Base-by-base conservation (phyloP, 2,888 invertebrate species). In the Dynastes grantii region DNA sequence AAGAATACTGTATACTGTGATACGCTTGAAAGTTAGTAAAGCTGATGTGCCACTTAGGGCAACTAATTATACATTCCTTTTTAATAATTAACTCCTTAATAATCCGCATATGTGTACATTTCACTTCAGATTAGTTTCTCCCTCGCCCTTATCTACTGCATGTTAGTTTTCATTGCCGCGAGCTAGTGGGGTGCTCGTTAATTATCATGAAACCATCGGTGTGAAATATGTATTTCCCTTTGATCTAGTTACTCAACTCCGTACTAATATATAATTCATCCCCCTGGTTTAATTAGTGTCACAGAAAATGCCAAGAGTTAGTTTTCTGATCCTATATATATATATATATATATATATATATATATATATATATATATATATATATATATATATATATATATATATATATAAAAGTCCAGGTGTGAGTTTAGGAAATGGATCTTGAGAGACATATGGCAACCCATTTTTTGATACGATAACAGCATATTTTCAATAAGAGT, bases 221-320 rank as follows among this genome's bases (percentile, higher is more conserved):
- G 45, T 45, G 61, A 75, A 61, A 75, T 75, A 75, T 75, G 61
- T 63, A 75, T 45, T 75, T 45, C 73, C 27, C 73, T 75, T 75
- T 75, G 73, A 75, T 75, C 61, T 75, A 45, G 73, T 75, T 61
- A 27, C 61, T 45, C 61, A 40, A 61, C 73, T 49, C 49, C 55
- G 13, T 29, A n/a, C 58, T 75, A 27, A 75, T 63, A 63, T 75
- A 61, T 49, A 75, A 75, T 75, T 63, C 63, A 75, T 75, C 1
- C 40, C 27, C 2, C 61, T 63, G 61, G 61, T 61, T 75, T 75
- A 75, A 75, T 75, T 75, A 75, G 27, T 61, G 40, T 45, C 61
- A 61, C n/a, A 45, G 61, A 75, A 75, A 61, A 45, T 75, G 37
- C 55, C 9, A 37, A 71, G 45, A 49, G 61, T 27, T 45, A 27